Evolutionary conservation across 2,888 invertebrate species (phyloP).

Genomic region (Caenorhabditis wallacei): DNA sequence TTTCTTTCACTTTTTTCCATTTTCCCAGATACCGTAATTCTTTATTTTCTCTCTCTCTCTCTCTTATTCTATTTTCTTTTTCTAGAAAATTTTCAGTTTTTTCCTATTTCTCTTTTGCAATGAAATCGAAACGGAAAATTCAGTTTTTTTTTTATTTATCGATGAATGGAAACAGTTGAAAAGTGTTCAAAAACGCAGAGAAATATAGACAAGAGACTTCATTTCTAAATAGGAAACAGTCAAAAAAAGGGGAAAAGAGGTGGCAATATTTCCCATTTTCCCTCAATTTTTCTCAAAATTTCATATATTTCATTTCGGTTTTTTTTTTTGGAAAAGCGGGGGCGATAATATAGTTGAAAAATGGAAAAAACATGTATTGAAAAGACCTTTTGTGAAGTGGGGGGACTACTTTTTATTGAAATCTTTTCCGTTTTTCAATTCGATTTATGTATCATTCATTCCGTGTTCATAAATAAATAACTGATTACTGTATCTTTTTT

Average conservation of each 20-base stretch:
- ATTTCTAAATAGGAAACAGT: neutral
- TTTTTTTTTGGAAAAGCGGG: neutral
- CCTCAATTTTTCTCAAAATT: neutral
- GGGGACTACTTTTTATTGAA: constrained; percentile 9
- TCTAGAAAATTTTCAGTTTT: neutral
- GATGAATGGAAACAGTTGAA: neutral
- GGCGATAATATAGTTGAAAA: constrained; percentile 6
- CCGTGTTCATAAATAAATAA: neutral
- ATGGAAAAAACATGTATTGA: constrained; percentile 1
- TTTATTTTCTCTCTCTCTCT: no score
- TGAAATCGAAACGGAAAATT: neutral
- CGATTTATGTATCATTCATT: neutral
- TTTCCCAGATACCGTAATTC: neutral
- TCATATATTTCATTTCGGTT: neutral
- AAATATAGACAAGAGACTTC: constrained; percentile 9
- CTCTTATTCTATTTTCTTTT: neutral
- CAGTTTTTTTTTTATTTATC: neutral
- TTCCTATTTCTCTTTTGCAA: neutral
- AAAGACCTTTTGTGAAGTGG: constrained; percentile 26
- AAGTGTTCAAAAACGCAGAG: constrained; percentile 19
- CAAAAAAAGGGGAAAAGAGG: neutral
- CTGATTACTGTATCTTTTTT: constrained; percentile 21
- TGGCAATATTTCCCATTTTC: neutral
- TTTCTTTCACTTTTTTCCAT: neutral
- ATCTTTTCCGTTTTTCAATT: constrained; percentile 5